These are phyloP conservation scores for Chrysotoxum bicinctum DNA, from an alignment of 2,888 invertebrate genomes.

Conservation along the genomic window DNA sequence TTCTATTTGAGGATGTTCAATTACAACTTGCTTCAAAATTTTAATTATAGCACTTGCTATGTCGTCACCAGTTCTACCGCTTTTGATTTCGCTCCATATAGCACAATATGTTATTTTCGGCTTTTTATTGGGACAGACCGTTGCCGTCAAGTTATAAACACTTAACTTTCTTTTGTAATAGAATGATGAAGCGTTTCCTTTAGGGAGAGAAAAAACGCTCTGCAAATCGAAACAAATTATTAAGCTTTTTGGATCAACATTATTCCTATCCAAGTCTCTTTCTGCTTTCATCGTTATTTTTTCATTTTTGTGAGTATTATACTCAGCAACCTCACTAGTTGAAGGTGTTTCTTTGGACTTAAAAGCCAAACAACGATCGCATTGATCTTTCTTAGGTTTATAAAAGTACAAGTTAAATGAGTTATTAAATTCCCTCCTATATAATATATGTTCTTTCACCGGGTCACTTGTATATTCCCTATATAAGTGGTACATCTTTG, in stretches of 20 bases:
- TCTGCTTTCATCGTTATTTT: background rate
- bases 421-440: background rate
- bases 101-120: too few relatives aligned
- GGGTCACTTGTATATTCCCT: too few relatives aligned
- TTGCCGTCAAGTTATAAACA: conserved; percentile 20
- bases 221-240: background rate
- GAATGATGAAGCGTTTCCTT: conserved; percentile 27
- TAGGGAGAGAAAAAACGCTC: conserved; percentile 18
- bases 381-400: conserved; percentile 33
- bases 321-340: conserved; percentile 15
- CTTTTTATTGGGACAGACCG: too few relatives aligned
- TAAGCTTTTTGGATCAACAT: background rate
- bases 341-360: conserved; percentile 17
- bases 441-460: too few relatives aligned
- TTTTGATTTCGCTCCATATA: too few relatives aligned
- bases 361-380: conserved; percentile 30
- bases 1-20: too few relatives aligned
- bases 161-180: conserved; percentile 24
- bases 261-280: background rate
- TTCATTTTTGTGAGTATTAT: background rate
- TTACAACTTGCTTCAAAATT: too few relatives aligned
- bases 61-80: too few relatives aligned
- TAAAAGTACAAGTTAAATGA: conserved; percentile 4
- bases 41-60: too few relatives aligned
- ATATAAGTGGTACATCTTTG: background rate